Base-by-base conservation (phyloP, 1,140 invertebrate species). In the Drosophila sturtevanti region DNA sequence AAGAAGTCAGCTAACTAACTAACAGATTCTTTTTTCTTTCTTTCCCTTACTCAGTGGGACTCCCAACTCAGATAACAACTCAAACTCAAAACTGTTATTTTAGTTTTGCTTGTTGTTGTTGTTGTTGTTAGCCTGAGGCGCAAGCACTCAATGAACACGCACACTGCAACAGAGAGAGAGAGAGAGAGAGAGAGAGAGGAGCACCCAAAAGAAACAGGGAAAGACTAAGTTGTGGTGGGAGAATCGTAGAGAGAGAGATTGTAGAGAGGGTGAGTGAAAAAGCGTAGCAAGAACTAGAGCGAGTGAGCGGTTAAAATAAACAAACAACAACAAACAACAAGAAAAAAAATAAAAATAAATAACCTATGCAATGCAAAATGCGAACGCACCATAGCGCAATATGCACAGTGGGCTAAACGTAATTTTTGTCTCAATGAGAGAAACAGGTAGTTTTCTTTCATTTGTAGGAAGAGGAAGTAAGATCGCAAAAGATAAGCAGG, bases 61-160 rank as follows among this genome's bases (percentile, higher is more conserved):
- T 48, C 41, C 18, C 41, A 44, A 14, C 16, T 16, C 27, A 31
- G 27, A 31, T 31, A 31, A 6, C 27, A 48, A 18, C 41, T 48
- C 41, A 48, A 48, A 48, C 41, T 48, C 41, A 48, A 48, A 48
- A 48, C 41, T 48, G 41, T 48, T 48, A 48, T 48, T 48, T 48
- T 18, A 14, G n/a, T n/a, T n/a, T n/a, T n/a, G n/a, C 41, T 16
- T 18, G 6, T 48, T 48, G 10, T 0, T 35, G 41, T 48, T 44
- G 41, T 44, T 48, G 16, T 11, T 18, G 59, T 38, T 37, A 24
- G 18, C 37, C 52, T 58, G 37, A 44, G 14, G 80, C 68, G 69
- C 41, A 48, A 79, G 84, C 79, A 89, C 84, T 76, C 82, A 87
- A 71, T 87, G 82, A 79, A 79, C 84, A 87, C 84, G 79, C 84